Base-by-base conservation (phyloP, 2,797 vertebrate genomes). In the Pseudotriccus pelzelni region DNA sequence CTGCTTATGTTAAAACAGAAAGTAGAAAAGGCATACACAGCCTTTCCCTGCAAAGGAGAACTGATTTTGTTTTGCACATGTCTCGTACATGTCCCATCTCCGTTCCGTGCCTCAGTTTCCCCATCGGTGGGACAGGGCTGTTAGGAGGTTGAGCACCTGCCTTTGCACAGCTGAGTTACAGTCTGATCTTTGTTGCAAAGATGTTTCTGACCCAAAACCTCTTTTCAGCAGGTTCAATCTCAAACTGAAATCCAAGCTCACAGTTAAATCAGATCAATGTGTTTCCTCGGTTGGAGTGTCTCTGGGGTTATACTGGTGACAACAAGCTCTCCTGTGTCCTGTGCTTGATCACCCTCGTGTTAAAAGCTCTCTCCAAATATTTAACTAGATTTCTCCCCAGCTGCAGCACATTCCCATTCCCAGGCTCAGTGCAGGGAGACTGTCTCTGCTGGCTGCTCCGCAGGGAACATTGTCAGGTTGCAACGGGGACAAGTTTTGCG, bases 101-200 rank as follows among this genome's bases (percentile, higher is more conserved):
- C 19, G 5, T 41, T 19, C 41, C 0, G 4, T 79, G 93, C 93
- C 90, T 94, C 82, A 56, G 76, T 93, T 93, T 91, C 82, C 82
- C 75, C 6, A 0, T 2, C 0, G 3, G 39, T 47, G 34, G n/a
- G 25, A 41, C 0, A 1, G 36, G 4, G 60, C 9, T 67, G 5
- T 41, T 41, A 27, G 0, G 5, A 41, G 39, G 18, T 22, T 59
- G 25, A 66, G 64, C 25, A 19, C 6, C 32, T 37, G 4, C 2
- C 22, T 78, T 56, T 66, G 39, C 39, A 34, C n/a, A 58, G 37
- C 34, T 22, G 22, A 58, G 8, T 34, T 53, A 12, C n/a, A 56
- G 20, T 5, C 53, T 39, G 37, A 23, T n/a, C 37, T 34, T 25
- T 3, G 2, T 43, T 36, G 19, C 39, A 36, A 75, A 25, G 24